Evolutionary conservation across 2,888 invertebrate species (phyloP).

Genomic region (Nomada ferruginata): DNA sequence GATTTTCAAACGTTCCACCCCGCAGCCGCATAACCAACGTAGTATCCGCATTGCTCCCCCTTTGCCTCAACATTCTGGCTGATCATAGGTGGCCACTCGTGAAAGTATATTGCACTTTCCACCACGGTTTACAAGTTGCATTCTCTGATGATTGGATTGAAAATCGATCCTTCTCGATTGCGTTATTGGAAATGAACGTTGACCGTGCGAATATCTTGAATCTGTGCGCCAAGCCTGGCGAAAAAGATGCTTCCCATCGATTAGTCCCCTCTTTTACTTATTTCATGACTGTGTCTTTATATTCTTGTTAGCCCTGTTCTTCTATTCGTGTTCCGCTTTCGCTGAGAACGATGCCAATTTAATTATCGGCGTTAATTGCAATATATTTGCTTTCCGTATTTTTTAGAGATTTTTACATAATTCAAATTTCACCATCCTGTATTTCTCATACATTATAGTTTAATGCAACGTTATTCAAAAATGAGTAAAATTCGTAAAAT

Average conservation of each 20-base stretch:
- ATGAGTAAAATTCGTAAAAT: too few species aligned
- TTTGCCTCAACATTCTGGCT: conserved; percentile 34
- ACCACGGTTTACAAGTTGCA: conserved; percentile 78
- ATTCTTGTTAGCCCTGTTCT: too few species aligned
- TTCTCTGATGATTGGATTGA: conserved; percentile 82
- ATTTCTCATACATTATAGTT: too few species aligned
- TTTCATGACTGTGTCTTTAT: conserved; percentile 4
- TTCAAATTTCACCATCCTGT: too few species aligned
- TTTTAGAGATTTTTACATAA: too few species aligned
- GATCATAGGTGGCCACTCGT: conserved; percentile 74
- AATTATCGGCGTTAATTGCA: too few species aligned
- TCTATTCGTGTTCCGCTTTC: too few species aligned
- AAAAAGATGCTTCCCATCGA: conserved; percentile 57
- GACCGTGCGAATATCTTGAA: conserved; percentile 27
- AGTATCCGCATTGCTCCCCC: conserved; percentile 61
- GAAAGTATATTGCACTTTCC: conserved; percentile 80
- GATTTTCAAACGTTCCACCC: conserved; percentile 71
- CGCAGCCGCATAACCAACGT: conserved; percentile 52
- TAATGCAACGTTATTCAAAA: too few species aligned
- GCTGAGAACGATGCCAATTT: too few species aligned
- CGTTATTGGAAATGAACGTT: conserved; percentile 71
- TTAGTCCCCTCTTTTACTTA: conserved; percentile 8
- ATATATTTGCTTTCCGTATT: too few species aligned
- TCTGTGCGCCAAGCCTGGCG: conserved; percentile 37
- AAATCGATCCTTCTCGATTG: conserved; percentile 79